Percentiles rank a stretch among this genome's conserved stretches.
Conservation (phyloP, 2,888 invertebrate species). For the Acanthosepion pharaonis region DNA sequence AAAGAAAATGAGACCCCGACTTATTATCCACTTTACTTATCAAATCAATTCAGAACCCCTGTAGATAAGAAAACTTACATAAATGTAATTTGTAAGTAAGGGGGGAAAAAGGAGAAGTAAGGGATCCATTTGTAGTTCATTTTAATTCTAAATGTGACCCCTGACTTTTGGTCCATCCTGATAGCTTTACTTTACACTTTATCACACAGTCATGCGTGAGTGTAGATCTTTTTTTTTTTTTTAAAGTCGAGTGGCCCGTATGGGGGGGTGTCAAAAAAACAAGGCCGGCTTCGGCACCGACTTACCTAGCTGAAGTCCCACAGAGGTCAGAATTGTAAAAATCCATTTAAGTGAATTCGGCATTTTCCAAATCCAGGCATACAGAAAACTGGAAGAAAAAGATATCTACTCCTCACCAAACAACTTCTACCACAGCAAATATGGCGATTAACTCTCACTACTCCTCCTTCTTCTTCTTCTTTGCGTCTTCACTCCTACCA, state of each 20-base stretch:
- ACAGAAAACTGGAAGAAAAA: neutral
- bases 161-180: too few relatives aligned
- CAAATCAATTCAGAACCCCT: too few relatives aligned
- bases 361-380: neutral
- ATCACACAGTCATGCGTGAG: too few relatives aligned
- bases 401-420: neutral
- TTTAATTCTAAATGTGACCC: too few relatives aligned
- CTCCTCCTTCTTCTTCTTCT: neutral
- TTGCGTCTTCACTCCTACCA: neutral
- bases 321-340: conserved; percentile 21
- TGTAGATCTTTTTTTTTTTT: too few relatives aligned
- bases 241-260: neutral
- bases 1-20: too few relatives aligned
- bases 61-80: too few relatives aligned
- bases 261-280: neutral
- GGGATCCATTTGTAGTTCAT: too few relatives aligned
- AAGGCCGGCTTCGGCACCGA: neutral
- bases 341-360: conserved; percentile 33
- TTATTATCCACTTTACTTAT: too few relatives aligned
- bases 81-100: too few relatives aligned
- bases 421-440: neutral
- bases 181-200: too few relatives aligned
- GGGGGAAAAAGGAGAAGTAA: too few relatives aligned
- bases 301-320: conserved; percentile 20
- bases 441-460: neutral